Conservation (phyloP, 2,888 invertebrate genomes). For the Lithophane semibrunnea region DNA sequence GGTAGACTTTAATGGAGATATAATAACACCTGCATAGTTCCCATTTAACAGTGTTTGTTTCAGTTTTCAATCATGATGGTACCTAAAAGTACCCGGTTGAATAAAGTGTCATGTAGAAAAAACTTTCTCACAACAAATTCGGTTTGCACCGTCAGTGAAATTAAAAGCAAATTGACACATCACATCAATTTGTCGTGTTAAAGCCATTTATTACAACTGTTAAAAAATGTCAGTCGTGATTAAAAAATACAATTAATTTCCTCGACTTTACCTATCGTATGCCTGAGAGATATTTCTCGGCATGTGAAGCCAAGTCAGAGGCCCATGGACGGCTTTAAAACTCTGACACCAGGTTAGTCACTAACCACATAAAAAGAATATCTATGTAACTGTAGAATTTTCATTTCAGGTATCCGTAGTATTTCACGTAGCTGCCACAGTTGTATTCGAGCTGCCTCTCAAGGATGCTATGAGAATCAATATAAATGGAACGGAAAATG, state of each 20-base stretch:
- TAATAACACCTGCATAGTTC: neutral
- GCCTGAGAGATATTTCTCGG: no score
- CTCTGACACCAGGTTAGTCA: no score
- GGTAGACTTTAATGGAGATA: neutral
- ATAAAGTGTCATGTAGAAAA: neutral
- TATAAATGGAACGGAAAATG: conserved; percentile 68
- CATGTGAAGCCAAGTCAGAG: no score
- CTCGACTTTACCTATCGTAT: no score
- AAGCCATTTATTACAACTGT: neutral
- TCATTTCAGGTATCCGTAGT: conserved; percentile 70
- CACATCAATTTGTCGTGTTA: neutral
- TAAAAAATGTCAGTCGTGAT: neutral
- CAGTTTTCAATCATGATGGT: neutral
- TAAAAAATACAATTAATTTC: no score
- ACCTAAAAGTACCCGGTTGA: neutral
- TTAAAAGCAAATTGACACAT: neutral
- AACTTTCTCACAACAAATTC: neutral
- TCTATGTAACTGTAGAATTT: no score
- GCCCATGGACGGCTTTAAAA: no score
- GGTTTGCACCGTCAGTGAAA: neutral
- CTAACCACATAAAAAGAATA: no score
- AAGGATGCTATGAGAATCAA: conserved; percentile 64
- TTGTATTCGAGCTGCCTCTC: conserved; percentile 63
- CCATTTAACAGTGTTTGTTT: neutral
- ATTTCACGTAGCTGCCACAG: conserved; percentile 70